Evolutionary conservation across 2,113 vertebrate species (phyloP).

Genomic region (Piprites chloris): DNA sequence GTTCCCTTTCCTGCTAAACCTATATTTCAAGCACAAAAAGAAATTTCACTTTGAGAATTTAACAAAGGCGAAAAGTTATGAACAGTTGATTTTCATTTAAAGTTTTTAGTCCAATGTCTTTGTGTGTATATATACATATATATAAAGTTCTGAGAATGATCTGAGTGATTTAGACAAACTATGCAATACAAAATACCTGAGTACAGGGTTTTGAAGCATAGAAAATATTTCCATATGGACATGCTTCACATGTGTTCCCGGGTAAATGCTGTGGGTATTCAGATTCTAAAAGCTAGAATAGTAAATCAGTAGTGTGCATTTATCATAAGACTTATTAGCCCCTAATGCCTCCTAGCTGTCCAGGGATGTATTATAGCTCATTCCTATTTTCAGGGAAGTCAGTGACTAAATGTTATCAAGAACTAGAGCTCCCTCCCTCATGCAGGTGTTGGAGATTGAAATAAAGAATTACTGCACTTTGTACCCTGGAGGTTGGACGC

Average conservation of each 20-base stretch:
- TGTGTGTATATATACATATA: not conserved
- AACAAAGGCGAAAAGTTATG: not conserved
- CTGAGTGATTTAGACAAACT: not conserved
- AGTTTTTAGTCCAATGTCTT: not conserved
- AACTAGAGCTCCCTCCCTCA: not conserved
- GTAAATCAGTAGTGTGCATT: slow-evolving; percentile 7
- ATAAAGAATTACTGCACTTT: not conserved
- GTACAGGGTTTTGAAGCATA: not conserved
- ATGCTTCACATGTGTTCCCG: not conserved
- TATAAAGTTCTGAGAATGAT: not conserved
- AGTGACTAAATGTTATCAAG: not conserved
- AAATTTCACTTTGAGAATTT: not conserved
- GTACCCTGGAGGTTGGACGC: not conserved
- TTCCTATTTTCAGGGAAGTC: not conserved
- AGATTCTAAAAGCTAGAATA: not conserved
- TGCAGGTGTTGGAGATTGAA: slow-evolving; percentile 12
- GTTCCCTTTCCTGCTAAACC: not conserved
- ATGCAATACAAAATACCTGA: not conserved
- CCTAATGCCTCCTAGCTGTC: not conserved
- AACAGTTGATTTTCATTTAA: not conserved
- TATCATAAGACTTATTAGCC: slow-evolving; percentile 38
- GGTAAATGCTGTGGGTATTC: not conserved
- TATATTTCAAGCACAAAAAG: not conserved
- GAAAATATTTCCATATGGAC: slow-evolving; percentile 33
- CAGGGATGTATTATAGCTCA: not conserved